These are phyloP conservation scores for Cephus sareptanus DNA, from an alignment of 2,888 invertebrate species.

Conservation along the genomic window DNA sequence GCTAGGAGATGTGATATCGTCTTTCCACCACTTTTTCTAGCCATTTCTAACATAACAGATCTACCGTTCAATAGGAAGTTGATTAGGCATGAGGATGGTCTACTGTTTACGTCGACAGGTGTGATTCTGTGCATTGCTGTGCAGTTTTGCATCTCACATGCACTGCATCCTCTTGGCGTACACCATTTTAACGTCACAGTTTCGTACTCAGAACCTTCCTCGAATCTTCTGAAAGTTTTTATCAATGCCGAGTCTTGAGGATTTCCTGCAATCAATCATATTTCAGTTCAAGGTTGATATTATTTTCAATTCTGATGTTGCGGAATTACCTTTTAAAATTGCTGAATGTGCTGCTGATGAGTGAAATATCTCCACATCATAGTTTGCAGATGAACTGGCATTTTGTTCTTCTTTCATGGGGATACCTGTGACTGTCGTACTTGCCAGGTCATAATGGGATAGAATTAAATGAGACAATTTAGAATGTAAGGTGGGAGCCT, in stretches of 20 bases:
- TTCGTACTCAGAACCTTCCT: constrained; percentile 80
- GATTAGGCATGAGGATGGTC: constrained; percentile 96
- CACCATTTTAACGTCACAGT: constrained; percentile 96
- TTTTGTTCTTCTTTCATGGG: constrained; percentile 99
- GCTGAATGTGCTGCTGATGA: constrained; percentile 86
- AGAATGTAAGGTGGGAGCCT: constrained; percentile 79
- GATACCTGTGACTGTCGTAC: constrained; percentile 97
- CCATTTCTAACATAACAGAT: constrained; percentile 93
- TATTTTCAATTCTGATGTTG: not conserved
- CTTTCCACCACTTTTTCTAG: constrained; percentile 84
- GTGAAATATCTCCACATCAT: constrained; percentile 98
- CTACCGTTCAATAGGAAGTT: constrained; percentile 96
- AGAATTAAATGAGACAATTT: constrained; percentile 81
- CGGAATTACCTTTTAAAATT: constrained; percentile 72
- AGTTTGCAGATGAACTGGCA: constrained; percentile 97
- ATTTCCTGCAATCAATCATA: constrained; percentile 57
- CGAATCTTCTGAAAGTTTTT: constrained; percentile 71
- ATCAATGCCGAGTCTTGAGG: constrained; percentile 74
- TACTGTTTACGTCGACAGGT: constrained; percentile 95
- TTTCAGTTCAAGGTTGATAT: not conserved
- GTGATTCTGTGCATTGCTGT: constrained; percentile 91
- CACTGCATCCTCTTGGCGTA: constrained; percentile 90
- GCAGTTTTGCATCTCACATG: constrained; percentile 83
- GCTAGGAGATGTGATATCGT: constrained; percentile 93
- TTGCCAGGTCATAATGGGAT: constrained; percentile 90